Evolutionary conservation across 2,797 vertebrate species (phyloP), one percentile per base, ranked within the genome.

Genomic region (Cephalopachus bancanus): DNA sequence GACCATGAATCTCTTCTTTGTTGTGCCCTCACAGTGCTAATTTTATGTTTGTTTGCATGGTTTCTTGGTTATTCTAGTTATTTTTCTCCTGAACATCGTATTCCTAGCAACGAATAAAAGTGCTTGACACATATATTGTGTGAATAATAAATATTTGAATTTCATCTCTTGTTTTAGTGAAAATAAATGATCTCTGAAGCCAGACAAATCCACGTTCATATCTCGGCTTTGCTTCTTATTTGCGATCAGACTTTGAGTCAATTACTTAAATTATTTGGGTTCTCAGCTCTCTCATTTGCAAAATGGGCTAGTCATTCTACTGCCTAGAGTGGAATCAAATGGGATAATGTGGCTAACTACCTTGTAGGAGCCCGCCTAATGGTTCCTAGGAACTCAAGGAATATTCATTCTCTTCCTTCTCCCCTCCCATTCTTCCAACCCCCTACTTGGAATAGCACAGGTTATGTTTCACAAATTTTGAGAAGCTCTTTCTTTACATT

Each of bases 361-460:
- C 17, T 87, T 30, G 11, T 53, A 37, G 24, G 60, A 22, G 37
- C 8, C 15, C 44, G 3, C 8, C 9, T 83, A 74, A 30, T 49
- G 11, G 9, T 10, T 16, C 24, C 44, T 78, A 57, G 49, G 44
- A 57, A 87, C 3, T 69, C 57, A 71, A 67, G 49, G 12, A 12
- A 10, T 20, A 1, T 64, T 84, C 0, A 3, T 69, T 89, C 14
- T 33, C 14, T 71, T 90, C 49, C 17, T 81, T 87, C 20, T 80
- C 8, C 4, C 1, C 16, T 76, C n/a, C 7, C 0, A 14, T 11
- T 4, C 2, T 51, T 16, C 24, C 26, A 12, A 0, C 0, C 5
- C 5, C 24, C 17, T 24, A 15, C 44, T 57, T 59, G 51, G 15
- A 89, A 10, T 51, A 69, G 12, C 64, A n/a, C 7, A 75, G 16